Evolutionary conservation across 64 coral and sea anemone species (phyloP), one percentile per base, ranked within the genome.

Genomic region (Acropora tenuis): DNA sequence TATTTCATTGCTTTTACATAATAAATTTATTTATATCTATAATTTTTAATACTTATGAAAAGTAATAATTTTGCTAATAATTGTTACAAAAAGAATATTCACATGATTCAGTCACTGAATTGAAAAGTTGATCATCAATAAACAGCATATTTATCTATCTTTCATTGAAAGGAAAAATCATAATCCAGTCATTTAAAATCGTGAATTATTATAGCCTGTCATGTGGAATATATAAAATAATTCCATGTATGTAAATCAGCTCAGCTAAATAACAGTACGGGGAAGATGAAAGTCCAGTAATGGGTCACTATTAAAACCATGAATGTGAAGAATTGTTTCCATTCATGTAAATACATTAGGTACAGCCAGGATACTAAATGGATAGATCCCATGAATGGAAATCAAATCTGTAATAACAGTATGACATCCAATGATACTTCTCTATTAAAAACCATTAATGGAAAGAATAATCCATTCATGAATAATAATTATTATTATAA

Each of bases 391-490:
- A 43, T 75, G 30, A 44, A 75, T 75, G 73, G 73, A 75, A 75
- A 75, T 75, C 30, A 41, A 75, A 40, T 75, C 73, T 44, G 45
- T 75, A 75, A 75, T 75, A 75, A 75, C 73, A 75, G 73, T 75
- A 75, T 75, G 30, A 75, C n/a, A 75, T 43, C 73, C 73, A 75
- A 1, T 75, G 30, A 75, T 75, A 9, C 41, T 75, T 42, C 2
- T 75, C 73, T 75, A 44, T 44, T 44, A 75, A 75, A 75, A 75
- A 75, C 73, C 73, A 75, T 75, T 40, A 75, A 75, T 42, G 30
- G 73, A 42, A 75, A 75, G 73, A 40, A 73, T 73, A 40, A 73
- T 73, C 69, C 69, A 73, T 73, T 73, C 69, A 73, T 73, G 69
- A 20, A 73, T 73, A 73, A 73, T 20, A 40, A 42, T 73, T 30